phyloP scores from a whole-genome alignment of 2,888 invertebrate species.

The Autographa pulchrina region DNA sequence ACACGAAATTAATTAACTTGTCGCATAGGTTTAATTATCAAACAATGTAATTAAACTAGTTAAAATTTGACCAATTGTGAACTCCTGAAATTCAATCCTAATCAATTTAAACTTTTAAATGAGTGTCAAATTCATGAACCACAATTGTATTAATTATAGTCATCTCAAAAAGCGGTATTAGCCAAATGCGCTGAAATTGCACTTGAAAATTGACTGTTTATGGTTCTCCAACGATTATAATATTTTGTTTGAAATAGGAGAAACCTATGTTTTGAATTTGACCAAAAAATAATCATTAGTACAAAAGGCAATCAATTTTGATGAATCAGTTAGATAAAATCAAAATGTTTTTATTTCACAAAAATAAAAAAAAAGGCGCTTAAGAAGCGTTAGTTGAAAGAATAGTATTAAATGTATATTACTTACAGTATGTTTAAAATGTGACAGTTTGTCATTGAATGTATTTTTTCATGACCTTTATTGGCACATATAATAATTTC shows the following conservation, averaged over 20 bases:
- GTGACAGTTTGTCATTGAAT: no score
- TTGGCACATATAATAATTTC: no score
- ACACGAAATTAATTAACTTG: background rate
- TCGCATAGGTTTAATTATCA: background rate
- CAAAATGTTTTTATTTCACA: no score
- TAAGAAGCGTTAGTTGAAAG: no score
- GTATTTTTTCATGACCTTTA: no score
- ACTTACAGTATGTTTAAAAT: no score
- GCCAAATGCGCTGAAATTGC: background rate
- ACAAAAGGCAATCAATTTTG: no score
- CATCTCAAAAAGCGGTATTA: background rate
- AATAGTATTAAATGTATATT: no score
- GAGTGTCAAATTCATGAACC: background rate
- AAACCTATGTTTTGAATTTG: background rate
- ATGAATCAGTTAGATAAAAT: no score
- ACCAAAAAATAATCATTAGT: no score
- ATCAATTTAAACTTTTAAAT: background rate
- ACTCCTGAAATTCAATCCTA: background rate
- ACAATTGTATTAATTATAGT: background rate
- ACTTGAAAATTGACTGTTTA: background rate
- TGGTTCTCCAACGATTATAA: background rate
- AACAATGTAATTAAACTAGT: background rate
- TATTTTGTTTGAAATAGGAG: conserved; percentile 4
- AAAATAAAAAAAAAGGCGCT: no score
- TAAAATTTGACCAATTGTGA: background rate